phyloP scores from a whole-genome alignment of 2,888 invertebrate genomes.

The Ochropleura leucogaster region DNA sequence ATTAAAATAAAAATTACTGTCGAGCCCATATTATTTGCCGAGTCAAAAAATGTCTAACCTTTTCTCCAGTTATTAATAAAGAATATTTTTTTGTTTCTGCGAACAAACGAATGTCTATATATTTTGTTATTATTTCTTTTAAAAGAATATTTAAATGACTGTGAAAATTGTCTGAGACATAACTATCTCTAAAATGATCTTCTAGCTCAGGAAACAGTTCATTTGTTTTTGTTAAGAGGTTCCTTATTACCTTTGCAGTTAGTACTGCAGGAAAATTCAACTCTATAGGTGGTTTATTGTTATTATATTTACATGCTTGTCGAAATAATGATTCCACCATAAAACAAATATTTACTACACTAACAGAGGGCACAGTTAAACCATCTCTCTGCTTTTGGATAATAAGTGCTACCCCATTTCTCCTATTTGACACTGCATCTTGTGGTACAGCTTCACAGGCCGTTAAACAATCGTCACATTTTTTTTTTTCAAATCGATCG shows the following conservation, averaged over 20 bases:
- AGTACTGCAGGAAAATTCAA: conserved; percentile 22
- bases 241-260: conserved; percentile 16
- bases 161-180: conserved; percentile 3
- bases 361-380: neutral
- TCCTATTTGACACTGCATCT: conserved; percentile 30
- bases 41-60: conserved; percentile 16
- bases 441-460: conserved; percentile 25
- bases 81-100: conserved; percentile 23
- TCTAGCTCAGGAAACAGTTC: conserved; percentile 24
- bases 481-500: conserved; percentile 17
- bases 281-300: conserved; percentile 10
- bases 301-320: neutral
- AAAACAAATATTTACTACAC: too few relatives aligned
- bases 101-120: conserved; percentile 5
- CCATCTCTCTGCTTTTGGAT: conserved; percentile 32
- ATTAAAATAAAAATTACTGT: neutral
- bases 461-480: conserved; percentile 21
- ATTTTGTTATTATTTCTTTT: conserved; percentile 10
- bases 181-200: conserved; percentile 11
- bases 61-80: conserved; percentile 22
- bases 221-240: conserved; percentile 20
- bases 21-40: conserved; percentile 13
- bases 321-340: neutral
- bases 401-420: conserved; percentile 31
- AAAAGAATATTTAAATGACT: conserved; percentile 17